Evolutionary conservation across 2,888 invertebrate species (phyloP).

Genomic region (Salpingus planirostris): DNA sequence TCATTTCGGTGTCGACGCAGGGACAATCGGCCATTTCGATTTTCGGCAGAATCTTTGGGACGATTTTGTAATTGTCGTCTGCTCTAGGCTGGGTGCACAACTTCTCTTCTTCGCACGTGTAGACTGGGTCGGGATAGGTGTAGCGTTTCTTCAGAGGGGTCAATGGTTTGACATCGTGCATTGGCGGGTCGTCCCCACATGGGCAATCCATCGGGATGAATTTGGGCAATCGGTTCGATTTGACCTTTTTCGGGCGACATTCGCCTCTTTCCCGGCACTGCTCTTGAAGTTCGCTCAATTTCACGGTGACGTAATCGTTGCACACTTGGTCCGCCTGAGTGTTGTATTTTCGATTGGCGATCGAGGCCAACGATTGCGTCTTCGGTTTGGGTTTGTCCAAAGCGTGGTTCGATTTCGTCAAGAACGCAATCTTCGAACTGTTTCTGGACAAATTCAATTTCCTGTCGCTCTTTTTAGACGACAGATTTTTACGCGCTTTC

Average conservation of each 20-base stretch:
- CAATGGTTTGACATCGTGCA: conserved; percentile 10
- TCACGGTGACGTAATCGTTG: conserved; percentile 5
- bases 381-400: neutral
- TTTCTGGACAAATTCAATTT: neutral
- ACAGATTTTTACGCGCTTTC: neutral
- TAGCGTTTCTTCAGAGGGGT: conserved; percentile 11
- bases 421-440: neutral
- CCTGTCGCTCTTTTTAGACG: too few species aligned
- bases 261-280: conserved; percentile 4
- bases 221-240: conserved; percentile 7
- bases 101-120: conserved; percentile 1
- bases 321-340: neutral
- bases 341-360: neutral
- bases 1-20: conserved; percentile 7
- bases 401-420: neutral
- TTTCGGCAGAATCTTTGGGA: conserved; percentile 11
- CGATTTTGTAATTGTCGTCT: conserved; percentile 12
- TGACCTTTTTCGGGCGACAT: conserved; percentile 6
- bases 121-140: neutral
- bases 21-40: conserved; percentile 7
- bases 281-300: conserved; percentile 7
- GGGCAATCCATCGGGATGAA: conserved; percentile 6
- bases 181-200: conserved; percentile 6
- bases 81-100: conserved; percentile 9
- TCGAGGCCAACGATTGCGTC: neutral